A percentile compares a stretch with the other conserved stretches of the same genome.
Conservation (phyloP, 2,113 vertebrate species). For the Scomber japonicus region DNA sequence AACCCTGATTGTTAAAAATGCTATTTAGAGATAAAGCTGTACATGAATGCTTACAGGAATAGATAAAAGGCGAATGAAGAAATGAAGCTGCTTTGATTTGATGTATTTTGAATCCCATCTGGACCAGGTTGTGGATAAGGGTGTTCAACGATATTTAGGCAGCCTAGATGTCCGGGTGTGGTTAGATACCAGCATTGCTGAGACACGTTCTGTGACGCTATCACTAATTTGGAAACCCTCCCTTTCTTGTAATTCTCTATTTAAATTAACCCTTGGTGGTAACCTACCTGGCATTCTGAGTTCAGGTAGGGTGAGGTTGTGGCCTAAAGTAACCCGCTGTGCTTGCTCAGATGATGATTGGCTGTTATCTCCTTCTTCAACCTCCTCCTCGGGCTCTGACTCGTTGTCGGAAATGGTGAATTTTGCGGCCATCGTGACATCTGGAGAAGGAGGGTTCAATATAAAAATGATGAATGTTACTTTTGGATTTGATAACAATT, state of each 20-base stretch:
- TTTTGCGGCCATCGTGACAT: constrained; percentile 80
- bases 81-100: neutral
- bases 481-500: too few species aligned
- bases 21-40: too few species aligned
- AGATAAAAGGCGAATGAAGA: neutral
- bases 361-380: constrained; percentile 58
- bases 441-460: constrained; percentile 35
- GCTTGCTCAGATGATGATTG: neutral
- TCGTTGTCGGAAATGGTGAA: constrained; percentile 84
- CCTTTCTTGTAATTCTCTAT: too few species aligned
- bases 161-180: neutral
- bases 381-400: constrained; percentile 80
- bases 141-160: neutral
- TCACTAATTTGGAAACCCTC: too few species aligned
- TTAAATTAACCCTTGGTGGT: neutral
- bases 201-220: too few species aligned
- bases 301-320: constrained; percentile 49
- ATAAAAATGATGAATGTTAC: neutral
- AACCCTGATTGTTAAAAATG: too few species aligned
- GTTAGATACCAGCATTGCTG: too few species aligned
- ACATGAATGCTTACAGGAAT: neutral
- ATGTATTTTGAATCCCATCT: neutral
- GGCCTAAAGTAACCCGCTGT: neutral
- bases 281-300: constrained; percentile 62
- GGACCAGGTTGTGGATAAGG: neutral